Conservation (phyloP, 2,797 vertebrate genomes). For the Ispidina lecontei region DNA sequence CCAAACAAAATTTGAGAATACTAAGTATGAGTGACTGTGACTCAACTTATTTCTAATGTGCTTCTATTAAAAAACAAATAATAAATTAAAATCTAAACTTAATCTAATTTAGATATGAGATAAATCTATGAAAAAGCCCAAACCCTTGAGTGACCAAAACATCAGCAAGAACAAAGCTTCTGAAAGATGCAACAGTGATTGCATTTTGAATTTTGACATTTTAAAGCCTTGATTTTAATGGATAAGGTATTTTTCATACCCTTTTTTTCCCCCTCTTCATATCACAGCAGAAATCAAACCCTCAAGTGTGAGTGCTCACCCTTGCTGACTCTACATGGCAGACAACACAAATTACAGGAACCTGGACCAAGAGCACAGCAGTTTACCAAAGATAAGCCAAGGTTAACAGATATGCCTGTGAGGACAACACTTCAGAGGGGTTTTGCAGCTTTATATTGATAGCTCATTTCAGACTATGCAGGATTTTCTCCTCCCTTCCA, state of each 20-base stretch:
- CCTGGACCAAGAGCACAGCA: slow-evolving; percentile 18
- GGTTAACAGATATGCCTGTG: slow-evolving; percentile 17
- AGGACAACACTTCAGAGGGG: neutral
- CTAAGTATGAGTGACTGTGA: neutral
- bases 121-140: neutral
- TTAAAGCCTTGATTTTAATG: neutral
- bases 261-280: neutral
- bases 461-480: slow-evolving; percentile 1
- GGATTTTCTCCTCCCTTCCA: neutral
- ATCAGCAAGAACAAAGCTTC: neutral
- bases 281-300: neutral
- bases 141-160: neutral
- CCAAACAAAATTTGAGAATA: too few species aligned
- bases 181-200: neutral
- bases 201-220: neutral
- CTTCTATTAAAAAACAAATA: neutral
- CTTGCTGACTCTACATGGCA: neutral
- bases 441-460: neutral
- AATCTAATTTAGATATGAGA: neutral
- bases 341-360: slow-evolving; percentile 28
- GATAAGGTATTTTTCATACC: neutral
- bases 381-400: neutral
- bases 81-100: neutral
- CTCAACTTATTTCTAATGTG: neutral
- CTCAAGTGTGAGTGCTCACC: neutral